Percentiles rank a stretch among this genome's conserved stretches.
Evolutionary conservation across 1,140 invertebrate genomes (phyloP).

Genomic region (Plutomurus gul): DNA sequence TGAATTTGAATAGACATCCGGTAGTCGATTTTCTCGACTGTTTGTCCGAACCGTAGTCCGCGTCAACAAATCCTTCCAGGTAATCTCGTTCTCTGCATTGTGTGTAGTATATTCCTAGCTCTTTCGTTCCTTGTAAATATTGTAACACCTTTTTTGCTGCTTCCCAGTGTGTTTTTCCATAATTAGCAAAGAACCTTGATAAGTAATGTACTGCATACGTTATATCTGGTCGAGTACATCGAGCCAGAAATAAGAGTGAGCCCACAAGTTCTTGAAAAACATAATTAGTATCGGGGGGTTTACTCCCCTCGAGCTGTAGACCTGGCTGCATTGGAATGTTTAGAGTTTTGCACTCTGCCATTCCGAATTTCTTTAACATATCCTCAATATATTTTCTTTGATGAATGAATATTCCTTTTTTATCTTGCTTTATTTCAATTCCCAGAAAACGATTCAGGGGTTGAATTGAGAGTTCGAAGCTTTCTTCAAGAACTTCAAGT

Average conservation of each 20-base stretch:
- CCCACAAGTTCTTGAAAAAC: conserved; percentile 7
- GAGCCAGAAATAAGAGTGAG: conserved; percentile 57
- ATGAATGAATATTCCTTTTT: conserved; percentile 38
- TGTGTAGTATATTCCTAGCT: not conserved
- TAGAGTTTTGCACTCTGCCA: conserved; percentile 32
- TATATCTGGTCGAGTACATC: conserved; percentile 56
- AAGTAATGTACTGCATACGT: not conserved
- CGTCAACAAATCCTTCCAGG: conserved; percentile 12
- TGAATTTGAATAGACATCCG: not conserved
- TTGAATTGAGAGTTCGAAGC: not conserved
- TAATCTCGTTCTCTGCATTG: not conserved
- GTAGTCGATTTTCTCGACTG: not conserved
- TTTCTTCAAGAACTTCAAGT: not conserved
- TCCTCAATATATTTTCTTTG: conserved; percentile 55
- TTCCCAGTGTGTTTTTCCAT: not conserved
- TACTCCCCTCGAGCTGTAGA: not conserved
- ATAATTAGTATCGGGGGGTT: conserved; percentile 11
- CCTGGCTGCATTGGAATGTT: conserved; percentile 23
- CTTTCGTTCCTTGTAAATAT: conserved; percentile 15
- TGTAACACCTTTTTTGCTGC: conserved; percentile 5
- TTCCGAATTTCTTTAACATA: not conserved
- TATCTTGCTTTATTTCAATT: not conserved
- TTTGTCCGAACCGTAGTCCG: not conserved
- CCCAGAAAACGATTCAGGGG: not conserved
- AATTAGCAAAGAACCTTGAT: not conserved